Evolutionary conservation across 2,888 invertebrate genomes (phyloP).

Genomic region (Andrena dorsata): DNA sequence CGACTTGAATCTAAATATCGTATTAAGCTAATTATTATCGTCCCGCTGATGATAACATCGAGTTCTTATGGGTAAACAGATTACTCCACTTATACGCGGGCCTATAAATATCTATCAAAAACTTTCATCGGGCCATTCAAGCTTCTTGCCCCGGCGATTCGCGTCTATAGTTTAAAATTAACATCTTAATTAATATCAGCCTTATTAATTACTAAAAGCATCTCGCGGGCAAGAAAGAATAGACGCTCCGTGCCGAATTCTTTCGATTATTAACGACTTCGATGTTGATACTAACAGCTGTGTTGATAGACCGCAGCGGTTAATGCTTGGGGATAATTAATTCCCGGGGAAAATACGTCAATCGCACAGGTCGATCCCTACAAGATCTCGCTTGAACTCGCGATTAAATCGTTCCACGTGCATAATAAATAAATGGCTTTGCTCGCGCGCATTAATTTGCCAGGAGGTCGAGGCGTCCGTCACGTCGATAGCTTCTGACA

Average conservation of each 20-base stretch:
- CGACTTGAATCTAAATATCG: background rate
- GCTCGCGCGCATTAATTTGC: too few relatives aligned
- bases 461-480: background rate
- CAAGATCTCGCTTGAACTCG: background rate
- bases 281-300: conserved; percentile 7
- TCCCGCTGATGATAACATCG: conserved; percentile 7
- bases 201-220: background rate
- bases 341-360: background rate
- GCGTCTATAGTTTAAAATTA: conserved; percentile 6
- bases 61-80: background rate
- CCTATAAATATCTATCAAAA: background rate
- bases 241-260: background rate
- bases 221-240: background rate
- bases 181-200: conserved; percentile 17
- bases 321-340: conserved; percentile 1
- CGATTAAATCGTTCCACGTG: conserved; percentile 11
- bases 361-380: background rate
- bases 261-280: background rate
- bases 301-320: background rate
- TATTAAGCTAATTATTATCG: conserved; percentile 27
- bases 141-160: conserved; percentile 16
- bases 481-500: background rate
- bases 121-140: background rate
- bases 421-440: background rate
- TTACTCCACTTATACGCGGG: background rate